phyloP scores from a whole-genome alignment of 2,888 invertebrate genomes.

The Bibio marci region DNA sequence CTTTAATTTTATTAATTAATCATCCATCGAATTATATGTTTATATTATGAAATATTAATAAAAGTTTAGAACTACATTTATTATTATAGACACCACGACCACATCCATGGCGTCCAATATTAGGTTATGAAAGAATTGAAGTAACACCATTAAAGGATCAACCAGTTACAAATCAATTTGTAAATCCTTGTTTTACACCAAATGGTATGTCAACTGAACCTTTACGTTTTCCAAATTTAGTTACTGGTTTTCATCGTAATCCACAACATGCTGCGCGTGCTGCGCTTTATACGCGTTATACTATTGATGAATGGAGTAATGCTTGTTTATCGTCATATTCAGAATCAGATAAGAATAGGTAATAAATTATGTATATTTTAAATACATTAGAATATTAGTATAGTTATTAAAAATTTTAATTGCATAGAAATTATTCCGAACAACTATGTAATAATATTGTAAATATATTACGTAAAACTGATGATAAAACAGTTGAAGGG shows the following conservation, averaged over 20 bases:
- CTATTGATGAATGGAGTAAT: constrained; percentile 82
- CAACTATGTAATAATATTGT: constrained; percentile 63
- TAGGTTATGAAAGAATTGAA: constrained; percentile 63
- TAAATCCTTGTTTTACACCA: constrained; percentile 47
- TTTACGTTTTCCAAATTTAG: constrained; percentile 62
- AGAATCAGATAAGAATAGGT: constrained; percentile 73
- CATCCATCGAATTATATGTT: too few species aligned
- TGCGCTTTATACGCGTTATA: constrained; percentile 76
- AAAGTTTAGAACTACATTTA: too few species aligned
- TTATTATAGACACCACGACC: constrained; percentile 32
- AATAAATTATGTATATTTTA: constrained; percentile 2
- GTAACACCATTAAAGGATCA: constrained; percentile 12
- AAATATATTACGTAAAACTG: constrained; percentile 59
- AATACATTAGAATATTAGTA: not conserved
- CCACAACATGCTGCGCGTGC: constrained; percentile 68
- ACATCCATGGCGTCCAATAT: constrained; percentile 35
- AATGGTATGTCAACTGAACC: constrained; percentile 47
- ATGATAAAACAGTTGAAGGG: constrained; percentile 56
- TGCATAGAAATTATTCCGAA: constrained; percentile 46
- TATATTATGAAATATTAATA: too few species aligned
- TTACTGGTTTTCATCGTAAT: constrained; percentile 67
- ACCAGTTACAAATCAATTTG: constrained; percentile 37
- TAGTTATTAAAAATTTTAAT: not conserved
- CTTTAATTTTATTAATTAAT: constrained; percentile 3
- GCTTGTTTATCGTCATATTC: constrained; percentile 64